Evolutionary conservation across 2,797 vertebrate genomes (phyloP).

Genomic region (Halcyon leucocephala): DNA sequence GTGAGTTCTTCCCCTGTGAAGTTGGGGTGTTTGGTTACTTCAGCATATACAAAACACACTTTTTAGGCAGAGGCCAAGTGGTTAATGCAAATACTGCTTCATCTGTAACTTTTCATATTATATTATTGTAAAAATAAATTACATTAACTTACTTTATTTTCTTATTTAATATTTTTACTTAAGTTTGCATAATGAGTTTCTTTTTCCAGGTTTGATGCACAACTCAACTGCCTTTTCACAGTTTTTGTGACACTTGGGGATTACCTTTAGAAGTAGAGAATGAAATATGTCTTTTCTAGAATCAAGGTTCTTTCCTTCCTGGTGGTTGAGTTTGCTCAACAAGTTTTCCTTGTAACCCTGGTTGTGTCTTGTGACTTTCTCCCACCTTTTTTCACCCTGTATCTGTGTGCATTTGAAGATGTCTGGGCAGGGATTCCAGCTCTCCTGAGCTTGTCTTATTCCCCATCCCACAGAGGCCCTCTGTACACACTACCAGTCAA

Average conservation of each 20-base stretch:
- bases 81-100: not conserved
- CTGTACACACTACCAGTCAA: not conserved
- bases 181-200: not conserved
- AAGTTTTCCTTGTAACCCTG: not conserved
- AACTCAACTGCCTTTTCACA: not conserved
- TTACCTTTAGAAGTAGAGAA: not conserved
- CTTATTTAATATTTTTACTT: not conserved
- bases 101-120: not conserved
- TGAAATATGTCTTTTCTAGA: not conserved
- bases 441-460: not conserved
- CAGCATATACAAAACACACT: not conserved
- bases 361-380: not conserved
- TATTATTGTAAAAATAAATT: not conserved
- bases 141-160: not conserved
- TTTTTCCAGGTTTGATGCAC: not conserved
- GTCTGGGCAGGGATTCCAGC: not conserved
- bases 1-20: not conserved
- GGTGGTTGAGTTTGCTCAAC: not conserved
- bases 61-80: not conserved
- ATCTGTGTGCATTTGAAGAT: not conserved
- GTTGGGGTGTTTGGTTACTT: not conserved
- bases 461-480: not conserved
- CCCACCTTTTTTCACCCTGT: not conserved
- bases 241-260: not conserved
- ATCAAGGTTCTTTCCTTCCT: not conserved